Evolutionary conservation across 2,113 vertebrate genomes (phyloP).

Genomic region (Psittacara wagleri): DNA sequence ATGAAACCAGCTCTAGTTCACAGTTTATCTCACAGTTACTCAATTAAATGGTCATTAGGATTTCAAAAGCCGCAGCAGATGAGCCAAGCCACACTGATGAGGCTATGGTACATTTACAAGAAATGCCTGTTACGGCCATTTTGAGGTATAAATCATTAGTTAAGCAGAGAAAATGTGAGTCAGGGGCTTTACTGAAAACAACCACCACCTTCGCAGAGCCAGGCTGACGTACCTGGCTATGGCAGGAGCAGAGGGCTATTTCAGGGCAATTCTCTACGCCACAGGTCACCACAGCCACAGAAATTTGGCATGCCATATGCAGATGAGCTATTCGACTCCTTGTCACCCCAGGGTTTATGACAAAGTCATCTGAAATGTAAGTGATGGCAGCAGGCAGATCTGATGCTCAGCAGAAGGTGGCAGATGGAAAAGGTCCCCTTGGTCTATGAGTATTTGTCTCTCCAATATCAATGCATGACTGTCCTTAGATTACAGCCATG

Average conservation of each 20-base stretch:
- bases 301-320: fast-evolving
- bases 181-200: background rate
- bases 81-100: background rate
- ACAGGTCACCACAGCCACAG: background rate
- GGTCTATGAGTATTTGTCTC: background rate
- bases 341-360: background rate
- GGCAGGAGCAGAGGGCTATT: background rate
- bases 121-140: background rate
- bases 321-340: background rate
- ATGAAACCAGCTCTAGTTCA: conserved; percentile 21
- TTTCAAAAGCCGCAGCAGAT: conserved; percentile 37
- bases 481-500: background rate
- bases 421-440: background rate
- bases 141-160: conserved; percentile 26
- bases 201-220: background rate
- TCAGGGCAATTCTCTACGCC: background rate
- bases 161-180: conserved; percentile 38
- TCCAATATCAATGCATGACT: background rate
- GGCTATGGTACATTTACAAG: conserved; percentile 4
- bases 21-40: conserved; percentile 51
- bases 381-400: background rate
- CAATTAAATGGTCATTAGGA: conserved; percentile 11
- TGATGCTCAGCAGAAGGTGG: background rate
- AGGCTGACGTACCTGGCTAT: background rate
- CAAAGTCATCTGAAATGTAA: background rate